Evolutionary conservation across 2,113 vertebrate species (phyloP).

Genomic region (Oreochromis aureus): DNA sequence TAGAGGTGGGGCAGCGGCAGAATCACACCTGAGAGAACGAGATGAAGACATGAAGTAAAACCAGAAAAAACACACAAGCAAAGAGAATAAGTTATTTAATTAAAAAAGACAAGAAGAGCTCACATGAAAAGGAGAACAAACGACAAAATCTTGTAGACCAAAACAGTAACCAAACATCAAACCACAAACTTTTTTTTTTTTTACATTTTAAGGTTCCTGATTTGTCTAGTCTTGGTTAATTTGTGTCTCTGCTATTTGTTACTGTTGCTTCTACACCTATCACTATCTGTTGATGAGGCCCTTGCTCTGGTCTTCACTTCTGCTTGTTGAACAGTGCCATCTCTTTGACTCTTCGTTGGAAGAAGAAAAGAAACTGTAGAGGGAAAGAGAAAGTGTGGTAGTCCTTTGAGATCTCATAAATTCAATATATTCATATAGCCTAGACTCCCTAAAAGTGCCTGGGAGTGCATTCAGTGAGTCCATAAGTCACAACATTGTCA

Average conservation of each 20-base stretch:
- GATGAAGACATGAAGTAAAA: not conserved
- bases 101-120: not conserved
- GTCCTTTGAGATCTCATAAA: constrained; percentile 64
- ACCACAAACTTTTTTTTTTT: not conserved
- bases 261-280: not conserved
- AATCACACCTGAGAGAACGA: not conserved
- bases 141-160: not conserved
- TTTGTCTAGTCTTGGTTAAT: not conserved
- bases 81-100: not conserved
- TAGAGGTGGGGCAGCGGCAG: not conserved
- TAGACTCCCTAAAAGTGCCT: constrained; percentile 51
- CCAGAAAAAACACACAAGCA: not conserved
- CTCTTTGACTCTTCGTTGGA: not conserved
- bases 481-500: constrained; percentile 72
- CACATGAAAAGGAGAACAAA: not conserved
- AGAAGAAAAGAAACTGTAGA: not conserved
- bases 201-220: not conserved
- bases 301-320: not conserved
- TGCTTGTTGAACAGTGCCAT: not conserved
- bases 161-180: not conserved
- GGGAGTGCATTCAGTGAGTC: constrained; percentile 62
- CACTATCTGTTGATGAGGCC: not conserved
- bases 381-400: not conserved
- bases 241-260: not conserved
- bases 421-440: constrained; percentile 58